Base-by-base conservation (phyloP, 2,113 vertebrate genomes). In the Gallinago jamesoni region DNA sequence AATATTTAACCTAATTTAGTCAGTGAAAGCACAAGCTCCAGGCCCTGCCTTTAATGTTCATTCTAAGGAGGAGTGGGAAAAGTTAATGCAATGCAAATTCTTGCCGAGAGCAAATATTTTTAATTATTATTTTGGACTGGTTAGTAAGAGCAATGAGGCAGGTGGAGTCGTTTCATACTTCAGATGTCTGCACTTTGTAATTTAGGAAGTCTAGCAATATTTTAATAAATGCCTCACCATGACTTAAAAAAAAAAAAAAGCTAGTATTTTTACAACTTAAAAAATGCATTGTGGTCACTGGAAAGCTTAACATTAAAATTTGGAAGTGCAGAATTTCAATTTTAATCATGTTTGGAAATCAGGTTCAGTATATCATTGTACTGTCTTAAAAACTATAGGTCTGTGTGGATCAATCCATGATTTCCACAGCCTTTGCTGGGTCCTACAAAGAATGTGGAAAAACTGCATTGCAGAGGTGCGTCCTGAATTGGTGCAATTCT, bases 81-180 rank as follows among this genome's bases (percentile, higher is more conserved):
- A 95, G 83, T 59, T 90, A 96, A 92, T 60, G 76, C 72, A 82
- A 94, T 95, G 95, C 94, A 93, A 96, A 96, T 93, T 89, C 84
- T 84, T 93, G 89, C 92, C 45, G 1, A 79, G 25, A 92, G 87
- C 93, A 74, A 91, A 82, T 72, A 31, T n/a, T 66, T 88, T 53
- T 96, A 96, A 96, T 97, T 95, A 96, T 86, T 96, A 96, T 89
- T 96, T 93, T 92, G 80, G 77, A 81, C 39, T 28, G 41, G 63
- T 95, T 87, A 84, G 57, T 75, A 96, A 91, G 57, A 86, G 77
- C 80, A 87, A 8, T 37, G 39, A 96, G 35, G 80, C 80, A 95
- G 90, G 93, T 87, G 66, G 77, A 94, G 92, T 95, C 27, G 87
- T 77, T 84, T 70, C 63, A 66, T 77, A 52, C 66, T 84, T 96